Evolutionary conservation across 2,888 invertebrate genomes (phyloP), one percentile per base, ranked within the genome.

Genomic region (Toxonevra muliebris): DNA sequence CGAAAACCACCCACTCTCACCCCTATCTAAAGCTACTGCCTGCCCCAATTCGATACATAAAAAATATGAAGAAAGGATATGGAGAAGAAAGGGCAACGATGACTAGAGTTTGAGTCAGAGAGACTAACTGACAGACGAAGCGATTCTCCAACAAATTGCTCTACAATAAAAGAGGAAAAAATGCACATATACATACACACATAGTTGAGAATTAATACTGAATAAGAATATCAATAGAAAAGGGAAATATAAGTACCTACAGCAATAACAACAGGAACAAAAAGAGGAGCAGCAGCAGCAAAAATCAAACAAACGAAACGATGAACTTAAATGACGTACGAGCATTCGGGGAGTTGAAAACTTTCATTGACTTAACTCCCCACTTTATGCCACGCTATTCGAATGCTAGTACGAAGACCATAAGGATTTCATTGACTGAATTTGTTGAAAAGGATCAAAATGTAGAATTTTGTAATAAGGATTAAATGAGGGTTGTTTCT

Each of bases 321-420:
- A 70, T 69, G 74, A 74, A 75, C 74, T 76, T 83, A 82, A 83
- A 82, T 84, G 82, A 83, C 80, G 79, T 78, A 84, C 82, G 82
- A 83, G 80, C 78, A 79, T 79, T 79, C 73, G 74, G 84, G 80
- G 84, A 82, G 78, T 81, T 80, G 81, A 77, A 30, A 76, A 80
- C 79, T 79, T 82, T 80, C 82, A 80, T 81, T 77, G 80, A 80
- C 77, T 81, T 7, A 7, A 30, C 30, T 30, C 30, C 30, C 79
- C 82, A 81, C 82, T 80, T 82, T 82, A 81, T 74, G 65, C 68
- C 73, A 74, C 59, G 66, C 30, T 30, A 30, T 30, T 30, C 30
- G 30, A 30, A 30, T 30, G 30, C 30, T 2, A 30, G 30, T 30
- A 30, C 30, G 30, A 48, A 19, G 61, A 57, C 54, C 58, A 42